Conservation (phyloP, 2,888 invertebrate species). For the Conistra vaccinii region DNA sequence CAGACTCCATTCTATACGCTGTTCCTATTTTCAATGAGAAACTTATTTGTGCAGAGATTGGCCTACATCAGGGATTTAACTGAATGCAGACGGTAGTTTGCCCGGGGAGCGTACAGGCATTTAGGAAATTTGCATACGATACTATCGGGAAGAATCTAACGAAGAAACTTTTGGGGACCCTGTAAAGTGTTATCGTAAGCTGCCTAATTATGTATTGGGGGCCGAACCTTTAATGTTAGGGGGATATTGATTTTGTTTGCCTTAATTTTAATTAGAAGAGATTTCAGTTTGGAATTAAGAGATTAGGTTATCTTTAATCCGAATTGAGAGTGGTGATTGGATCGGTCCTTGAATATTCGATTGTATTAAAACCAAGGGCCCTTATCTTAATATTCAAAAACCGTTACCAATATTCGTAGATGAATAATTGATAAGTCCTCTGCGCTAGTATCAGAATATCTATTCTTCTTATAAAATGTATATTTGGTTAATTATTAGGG, state of each 20-base stretch:
- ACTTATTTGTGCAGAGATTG: slow-evolving; percentile 74
- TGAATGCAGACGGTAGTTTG: slow-evolving; percentile 75
- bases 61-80: slow-evolving; percentile 78
- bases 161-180: slow-evolving; percentile 77
- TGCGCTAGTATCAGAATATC: background rate
- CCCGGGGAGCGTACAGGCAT: slow-evolving; percentile 70
- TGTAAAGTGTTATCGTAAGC: slow-evolving; percentile 67
- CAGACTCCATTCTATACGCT: slow-evolving; percentile 26
- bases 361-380: background rate
- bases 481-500: background rate
- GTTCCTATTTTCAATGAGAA: slow-evolving; percentile 63
- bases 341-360: slow-evolving; percentile 1
- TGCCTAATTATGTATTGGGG: slow-evolving; percentile 63
- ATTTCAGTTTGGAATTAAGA: slow-evolving; percentile 51
- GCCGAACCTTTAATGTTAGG: slow-evolving; percentile 39
- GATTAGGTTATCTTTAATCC: slow-evolving; percentile 44
- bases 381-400: slow-evolving; percentile 21
- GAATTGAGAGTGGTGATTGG: slow-evolving; percentile 22
- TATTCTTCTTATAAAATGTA: background rate
- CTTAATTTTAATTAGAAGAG: slow-evolving; percentile 58
- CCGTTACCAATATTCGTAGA: slow-evolving; percentile 9
- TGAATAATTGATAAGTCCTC: background rate
- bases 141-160: slow-evolving; percentile 78
- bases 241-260: slow-evolving; percentile 50
- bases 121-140: slow-evolving; percentile 85